Base-by-base conservation (phyloP, 2,797 vertebrate species). In the Syngnathus acus region DNA sequence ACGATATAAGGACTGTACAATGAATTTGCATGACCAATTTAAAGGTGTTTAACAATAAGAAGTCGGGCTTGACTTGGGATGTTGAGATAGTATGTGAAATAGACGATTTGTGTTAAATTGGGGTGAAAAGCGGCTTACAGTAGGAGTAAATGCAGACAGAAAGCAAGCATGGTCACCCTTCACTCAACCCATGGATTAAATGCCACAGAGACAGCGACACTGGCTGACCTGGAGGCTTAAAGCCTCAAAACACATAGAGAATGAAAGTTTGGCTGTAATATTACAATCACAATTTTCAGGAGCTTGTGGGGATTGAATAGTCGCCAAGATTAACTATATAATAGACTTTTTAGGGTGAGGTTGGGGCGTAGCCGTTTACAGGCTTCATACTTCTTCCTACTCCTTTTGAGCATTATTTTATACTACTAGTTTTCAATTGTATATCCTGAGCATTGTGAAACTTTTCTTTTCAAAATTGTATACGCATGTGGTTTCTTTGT, bases 41-140 rank as follows among this genome's bases (percentile, higher is more conserved):
- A 32, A 32, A 32, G 32, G 32, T 32, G 3, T 32, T 4, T 32
- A 32, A 32, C 32, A 32, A 32, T 32, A 32, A 32, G 32, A 32
- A 32, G 32, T 32, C 32, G 32, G 32, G 32, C 32, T 32, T 32
- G 32, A 32, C 32, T 32, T 26, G 61, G 58, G 68, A 69, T 73
- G 74, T 5, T 64, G 65, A 11, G 76, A 67, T 75, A 69, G 77
- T 71, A 79, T 84, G 78, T 87, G 84, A 83, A 84, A 82, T 76
- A 79, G 84, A 81, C 73, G 76, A 86, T 85, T 85, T 82, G 85
- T 86, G 87, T 89, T 87, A 87, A 89, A 89, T 89, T 87, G 86
- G 75, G 87, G 84, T 87, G 86, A 89, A 89, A 89, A 87, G 81
- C 84, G 68, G 80, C 82, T 87, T 84, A 58, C 32, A 38, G 26